These are phyloP conservation scores for Ariopsis seemanni DNA, from an alignment of 2,113 vertebrate species.

Conservation along the genomic window DNA sequence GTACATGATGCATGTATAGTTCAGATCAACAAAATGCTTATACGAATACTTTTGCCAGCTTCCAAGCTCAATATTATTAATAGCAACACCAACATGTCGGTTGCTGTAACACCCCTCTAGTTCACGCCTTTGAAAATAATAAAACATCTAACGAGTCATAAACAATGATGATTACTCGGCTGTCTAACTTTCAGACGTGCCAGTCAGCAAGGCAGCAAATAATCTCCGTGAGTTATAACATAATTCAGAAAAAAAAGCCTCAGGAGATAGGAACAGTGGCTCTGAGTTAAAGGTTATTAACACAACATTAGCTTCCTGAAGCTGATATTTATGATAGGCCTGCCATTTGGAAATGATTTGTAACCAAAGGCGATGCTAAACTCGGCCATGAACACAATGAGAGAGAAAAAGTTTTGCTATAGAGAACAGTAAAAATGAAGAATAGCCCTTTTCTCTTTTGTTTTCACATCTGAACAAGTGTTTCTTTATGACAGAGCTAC, in stretches of 20 bases:
- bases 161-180: conserved; percentile 12
- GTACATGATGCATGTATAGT: neutral
- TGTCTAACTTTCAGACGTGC: conserved; percentile 22
- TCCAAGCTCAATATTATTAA: neutral
- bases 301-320: conserved; percentile 35
- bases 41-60: neutral
- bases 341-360: conserved; percentile 28
- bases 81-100: neutral
- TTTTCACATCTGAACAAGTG: neutral
- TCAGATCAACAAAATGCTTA: neutral
- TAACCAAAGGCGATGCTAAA: conserved; percentile 8
- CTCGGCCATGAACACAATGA: neutral
- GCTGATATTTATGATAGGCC: conserved; percentile 24
- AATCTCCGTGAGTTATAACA: neutral
- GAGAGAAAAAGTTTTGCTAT: neutral
- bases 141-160: neutral
- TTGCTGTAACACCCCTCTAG: neutral
- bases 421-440: conserved; percentile 8
- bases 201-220: conserved; percentile 23
- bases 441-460: neutral
- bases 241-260: conserved; percentile 13
- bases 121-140: neutral
- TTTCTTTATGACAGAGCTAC: neutral
- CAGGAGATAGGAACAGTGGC: neutral
- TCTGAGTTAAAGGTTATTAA: conserved; percentile 36